Evolutionary conservation across 2,888 invertebrate genomes (phyloP).

Genomic region (Hemithea aestivaria): DNA sequence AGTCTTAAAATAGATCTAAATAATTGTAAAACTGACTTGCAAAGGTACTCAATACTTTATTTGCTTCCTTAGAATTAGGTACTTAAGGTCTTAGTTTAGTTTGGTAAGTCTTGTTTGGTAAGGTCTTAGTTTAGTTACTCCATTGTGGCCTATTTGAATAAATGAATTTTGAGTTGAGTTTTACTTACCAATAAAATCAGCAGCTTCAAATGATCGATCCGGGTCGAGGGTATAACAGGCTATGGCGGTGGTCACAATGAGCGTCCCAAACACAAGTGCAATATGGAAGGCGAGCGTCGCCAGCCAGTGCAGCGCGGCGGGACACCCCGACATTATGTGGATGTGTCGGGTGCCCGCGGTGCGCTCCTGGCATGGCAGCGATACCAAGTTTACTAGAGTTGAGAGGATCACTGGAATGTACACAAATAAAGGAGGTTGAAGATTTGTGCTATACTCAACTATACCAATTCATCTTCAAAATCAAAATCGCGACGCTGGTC

Average conservation of each 20-base stretch:
- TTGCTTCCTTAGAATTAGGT: no score
- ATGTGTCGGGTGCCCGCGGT: conserved; percentile 81
- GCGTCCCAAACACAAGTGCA: conserved; percentile 34
- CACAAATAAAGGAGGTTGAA: conserved; percentile 4
- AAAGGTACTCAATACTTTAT: no score
- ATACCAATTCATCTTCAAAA: no score
- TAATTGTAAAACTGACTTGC: no score
- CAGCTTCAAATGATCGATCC: conserved; percentile 39
- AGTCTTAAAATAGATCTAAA: no score
- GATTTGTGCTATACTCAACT: no score
- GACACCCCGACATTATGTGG: conserved; percentile 83
- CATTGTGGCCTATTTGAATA: no score
- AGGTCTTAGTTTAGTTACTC: no score
- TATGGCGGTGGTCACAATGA: conserved; percentile 36
- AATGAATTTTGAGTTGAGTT: no score
- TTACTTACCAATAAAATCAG: conserved; percentile 45
- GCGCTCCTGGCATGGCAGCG: conserved; percentile 82
- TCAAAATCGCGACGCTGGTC: no score
- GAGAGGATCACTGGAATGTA: conserved; percentile 55
- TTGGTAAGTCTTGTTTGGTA: no score
- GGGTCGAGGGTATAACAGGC: conserved; percentile 32
- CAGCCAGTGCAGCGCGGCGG: conserved; percentile 81
- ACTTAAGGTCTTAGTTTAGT: no score
- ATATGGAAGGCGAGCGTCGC: conserved; percentile 79
- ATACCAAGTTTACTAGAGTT: conserved; percentile 72